Evolutionary conservation across 2,888 invertebrate species (phyloP).

Genomic region (Camptogramma bilineatum): DNA sequence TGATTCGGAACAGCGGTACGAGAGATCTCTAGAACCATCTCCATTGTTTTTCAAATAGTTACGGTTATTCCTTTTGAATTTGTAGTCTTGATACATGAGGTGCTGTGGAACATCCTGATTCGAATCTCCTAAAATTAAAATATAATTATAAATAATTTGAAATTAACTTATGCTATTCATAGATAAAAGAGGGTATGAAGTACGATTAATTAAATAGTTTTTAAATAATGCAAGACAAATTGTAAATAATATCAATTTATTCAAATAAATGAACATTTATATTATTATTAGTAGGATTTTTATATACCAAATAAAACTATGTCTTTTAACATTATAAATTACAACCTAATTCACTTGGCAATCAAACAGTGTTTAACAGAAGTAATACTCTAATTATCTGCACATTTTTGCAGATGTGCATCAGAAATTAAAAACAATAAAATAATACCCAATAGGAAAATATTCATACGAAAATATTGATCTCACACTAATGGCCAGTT

Average conservation of each 20-base stretch:
- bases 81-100: slow-evolving; percentile 3
- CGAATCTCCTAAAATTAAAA: not conserved
- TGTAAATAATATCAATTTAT: not conserved
- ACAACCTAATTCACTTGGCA: not conserved
- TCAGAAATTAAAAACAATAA: no score
- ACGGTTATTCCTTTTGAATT: not conserved
- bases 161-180: no score
- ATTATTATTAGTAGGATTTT: no score
- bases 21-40: not conserved
- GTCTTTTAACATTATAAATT: not conserved
- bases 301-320: not conserved
- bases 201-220: no score
- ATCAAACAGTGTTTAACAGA: not conserved
- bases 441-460: no score
- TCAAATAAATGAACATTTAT: not conserved
- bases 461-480: no score
- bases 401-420: no score
- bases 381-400: no score
- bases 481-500: no score
- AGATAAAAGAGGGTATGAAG: no score
- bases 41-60: not conserved
- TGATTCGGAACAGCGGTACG: slow-evolving; percentile 4
- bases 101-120: not conserved
- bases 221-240: not conserved
- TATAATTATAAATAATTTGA: no score